These are phyloP conservation scores for Raja brachyura DNA, from an alignment of 2,113 vertebrate species.

Conservation along the genomic window DNA sequence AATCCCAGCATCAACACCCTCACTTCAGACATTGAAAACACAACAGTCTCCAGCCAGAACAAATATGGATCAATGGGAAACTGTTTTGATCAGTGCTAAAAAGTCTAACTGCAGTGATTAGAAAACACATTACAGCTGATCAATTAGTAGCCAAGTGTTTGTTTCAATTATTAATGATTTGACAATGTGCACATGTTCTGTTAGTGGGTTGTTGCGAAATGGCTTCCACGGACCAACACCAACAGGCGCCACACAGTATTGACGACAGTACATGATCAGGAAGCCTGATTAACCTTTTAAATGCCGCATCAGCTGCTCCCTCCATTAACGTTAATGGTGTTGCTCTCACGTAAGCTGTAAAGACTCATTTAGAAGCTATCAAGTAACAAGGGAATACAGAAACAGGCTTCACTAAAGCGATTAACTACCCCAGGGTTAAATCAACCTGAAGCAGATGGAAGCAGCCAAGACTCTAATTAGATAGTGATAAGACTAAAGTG, in stretches of 20 bases:
- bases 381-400: constrained; percentile 68
- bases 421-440: constrained; percentile 57
- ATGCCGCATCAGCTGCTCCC: constrained; percentile 64
- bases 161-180: constrained; percentile 94
- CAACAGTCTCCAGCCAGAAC: constrained; percentile 58
- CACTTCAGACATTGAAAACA: constrained; percentile 15
- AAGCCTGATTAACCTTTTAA: constrained; percentile 91
- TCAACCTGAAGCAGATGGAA: constrained; percentile 56
- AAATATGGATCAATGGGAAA: constrained; percentile 78
- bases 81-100: constrained; percentile 96
- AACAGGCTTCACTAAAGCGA: constrained; percentile 69
- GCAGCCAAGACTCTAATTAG: constrained; percentile 48
- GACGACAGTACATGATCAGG: constrained; percentile 80
- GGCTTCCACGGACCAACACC: constrained; percentile 80
- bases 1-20: constrained; percentile 18
- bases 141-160: constrained; percentile 95
- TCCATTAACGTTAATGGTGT: constrained; percentile 82
- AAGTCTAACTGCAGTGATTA: constrained; percentile 98
- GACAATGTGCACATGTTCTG: constrained; percentile 81
- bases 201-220: constrained; percentile 78
- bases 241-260: constrained; percentile 85
- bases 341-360: constrained; percentile 75
- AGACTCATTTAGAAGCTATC: constrained; percentile 71
- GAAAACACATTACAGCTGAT: constrained; percentile 98
- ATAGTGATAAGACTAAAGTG: constrained; percentile 50